Evolutionary conservation across 2,888 invertebrate genomes (phyloP).

Genomic region (Lypha dubia): DNA sequence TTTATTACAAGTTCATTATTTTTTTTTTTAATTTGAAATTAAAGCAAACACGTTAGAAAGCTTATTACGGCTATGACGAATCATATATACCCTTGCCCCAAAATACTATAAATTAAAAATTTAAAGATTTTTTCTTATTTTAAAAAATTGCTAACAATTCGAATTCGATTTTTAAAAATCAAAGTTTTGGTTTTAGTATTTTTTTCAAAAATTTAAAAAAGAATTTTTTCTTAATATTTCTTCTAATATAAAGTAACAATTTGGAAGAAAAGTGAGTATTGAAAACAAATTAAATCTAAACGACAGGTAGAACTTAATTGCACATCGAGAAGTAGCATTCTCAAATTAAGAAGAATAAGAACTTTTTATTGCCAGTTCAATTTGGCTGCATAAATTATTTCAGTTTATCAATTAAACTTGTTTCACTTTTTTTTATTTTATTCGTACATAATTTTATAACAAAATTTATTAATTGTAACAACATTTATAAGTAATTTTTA

Average conservation of each 20-base stretch:
- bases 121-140: no score
- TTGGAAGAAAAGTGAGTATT: no score
- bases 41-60: not conserved
- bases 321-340: not conserved
- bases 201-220: no score
- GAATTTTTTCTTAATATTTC: no score
- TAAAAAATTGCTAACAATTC: no score
- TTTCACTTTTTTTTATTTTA: slow-evolving; percentile 22
- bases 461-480: slow-evolving; percentile 4
- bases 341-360: not conserved
- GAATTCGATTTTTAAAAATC: no score
- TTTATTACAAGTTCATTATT: slow-evolving; percentile 4
- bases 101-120: no score
- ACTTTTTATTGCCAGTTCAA: slow-evolving; percentile 16
- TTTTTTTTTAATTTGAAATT: slow-evolving; percentile 25
- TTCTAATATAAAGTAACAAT: no score
- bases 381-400: slow-evolving; percentile 18
- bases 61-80: not conserved
- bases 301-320: not conserved
- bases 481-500: slow-evolving; percentile 7
- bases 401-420: slow-evolving; percentile 31
- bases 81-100: not conserved
- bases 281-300: not conserved
- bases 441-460: slow-evolving; percentile 1
- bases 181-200: no score